These are phyloP conservation scores for Amphibalanus amphitrite DNA, from an alignment of 1,140 invertebrate genomes.

Conservation along the genomic window DNA sequence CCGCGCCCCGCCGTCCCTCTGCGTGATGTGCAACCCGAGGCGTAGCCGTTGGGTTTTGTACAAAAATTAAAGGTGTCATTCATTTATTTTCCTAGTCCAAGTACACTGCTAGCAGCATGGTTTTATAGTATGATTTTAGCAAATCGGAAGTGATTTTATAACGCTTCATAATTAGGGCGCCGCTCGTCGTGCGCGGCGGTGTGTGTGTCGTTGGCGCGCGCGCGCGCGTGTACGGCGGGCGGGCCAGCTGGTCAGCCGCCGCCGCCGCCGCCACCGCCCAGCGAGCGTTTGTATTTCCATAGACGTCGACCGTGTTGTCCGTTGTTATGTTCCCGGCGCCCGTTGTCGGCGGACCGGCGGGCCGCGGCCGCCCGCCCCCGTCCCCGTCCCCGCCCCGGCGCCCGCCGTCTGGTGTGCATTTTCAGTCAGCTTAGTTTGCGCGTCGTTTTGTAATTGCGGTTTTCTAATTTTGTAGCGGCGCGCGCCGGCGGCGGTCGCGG, in stretches of 20 bases:
- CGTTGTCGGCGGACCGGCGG: not conserved
- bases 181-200: not conserved
- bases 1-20: not conserved
- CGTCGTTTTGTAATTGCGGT: not conserved
- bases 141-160: slow-evolving; percentile 2
- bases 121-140: slow-evolving; percentile 2
- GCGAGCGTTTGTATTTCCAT: not conserved
- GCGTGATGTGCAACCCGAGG: too few species aligned
- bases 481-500: too few species aligned
- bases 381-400: too few species aligned
- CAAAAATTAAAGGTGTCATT: slow-evolving; percentile 2
- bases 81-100: slow-evolving; percentile 2
- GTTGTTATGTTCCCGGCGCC: not conserved
- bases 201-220: not conserved
- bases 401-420: too few species aligned
- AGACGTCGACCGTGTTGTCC: not conserved
- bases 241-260: too few species aligned
- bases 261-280: too few species aligned
- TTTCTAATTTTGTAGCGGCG: slow-evolving; percentile 1
- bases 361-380: too few species aligned
- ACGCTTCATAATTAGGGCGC: not conserved
- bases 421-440: not conserved
- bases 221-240: too few species aligned
- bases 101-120: not conserved
- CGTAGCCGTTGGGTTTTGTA: not conserved